These are phyloP conservation scores for Ancistrus triradiatus DNA, from an alignment of 2,113 vertebrate genomes.

Conservation along the genomic window DNA sequence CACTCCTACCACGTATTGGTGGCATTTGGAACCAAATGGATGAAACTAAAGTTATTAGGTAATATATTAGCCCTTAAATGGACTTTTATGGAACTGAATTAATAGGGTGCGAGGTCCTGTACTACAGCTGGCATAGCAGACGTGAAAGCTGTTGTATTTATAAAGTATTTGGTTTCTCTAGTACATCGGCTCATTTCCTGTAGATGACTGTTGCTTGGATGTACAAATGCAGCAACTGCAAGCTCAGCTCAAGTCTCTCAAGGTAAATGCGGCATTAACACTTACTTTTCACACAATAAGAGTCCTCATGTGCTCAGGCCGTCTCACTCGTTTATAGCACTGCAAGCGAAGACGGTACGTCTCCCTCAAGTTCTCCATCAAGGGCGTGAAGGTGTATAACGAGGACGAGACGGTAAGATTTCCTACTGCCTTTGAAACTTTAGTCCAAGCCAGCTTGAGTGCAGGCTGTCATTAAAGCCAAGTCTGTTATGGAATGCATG, in stretches of 20 bases:
- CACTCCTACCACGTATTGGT: no score
- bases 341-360: constrained; percentile 72
- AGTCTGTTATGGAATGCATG: no score
- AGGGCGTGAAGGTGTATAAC: constrained; percentile 88
- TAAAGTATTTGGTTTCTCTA: constrained; percentile 49
- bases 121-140: no score
- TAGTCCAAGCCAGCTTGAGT: not conserved
- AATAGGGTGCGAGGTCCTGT: no score
- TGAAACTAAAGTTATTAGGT: no score
- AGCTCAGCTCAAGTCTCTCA: constrained; percentile 74
- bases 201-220: constrained; percentile 79
- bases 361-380: constrained; percentile 83
- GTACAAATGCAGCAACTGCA: constrained; percentile 74
- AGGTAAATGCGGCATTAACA: constrained; percentile 64
- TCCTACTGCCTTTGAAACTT: not conserved
- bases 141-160: no score
- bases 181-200: constrained; percentile 87
- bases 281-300: not conserved
- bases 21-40: no score
- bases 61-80: no score
- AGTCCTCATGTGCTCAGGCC: not conserved
- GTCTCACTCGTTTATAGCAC: constrained; percentile 58
- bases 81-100: no score
- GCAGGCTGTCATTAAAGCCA: no score
- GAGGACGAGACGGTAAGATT: constrained; percentile 77